Evolutionary conservation across 2,113 vertebrate genomes (phyloP), one percentile per base, ranked within the genome.

Genomic region (Mustelus asterias): DNA sequence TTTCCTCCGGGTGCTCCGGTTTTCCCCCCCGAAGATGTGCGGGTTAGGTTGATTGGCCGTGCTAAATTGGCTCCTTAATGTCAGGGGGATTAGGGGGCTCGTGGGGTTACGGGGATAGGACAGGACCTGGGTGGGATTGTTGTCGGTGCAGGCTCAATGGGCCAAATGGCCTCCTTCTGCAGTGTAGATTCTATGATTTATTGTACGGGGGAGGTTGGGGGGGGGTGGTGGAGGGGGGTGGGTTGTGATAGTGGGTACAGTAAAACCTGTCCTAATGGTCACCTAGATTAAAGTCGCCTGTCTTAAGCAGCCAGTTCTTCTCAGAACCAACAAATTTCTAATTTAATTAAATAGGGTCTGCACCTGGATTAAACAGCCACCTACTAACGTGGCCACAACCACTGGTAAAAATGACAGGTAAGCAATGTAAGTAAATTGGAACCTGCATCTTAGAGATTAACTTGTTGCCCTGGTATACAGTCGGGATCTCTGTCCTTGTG

Each of bases 331-430:
- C 94, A 95, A 69, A 72, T 95, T 95, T 95, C 94, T 95, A 95
- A 95, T 95, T 95, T 95, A 95, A 95, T 95, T 95, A 95, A 95
- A 95, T 95, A 95, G 94, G 94, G 69, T 95, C 94, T 33, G 69
- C 94, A 95, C 94, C 94, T 14, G 94, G 94, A 95, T 54, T 95
- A 95, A 95, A 72, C 94, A 95, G 69, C 94, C 94, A 95, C 67
- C 94, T 95, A 69, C 94, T 95, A 95, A 48, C 94, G 94, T 95
- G 94, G 94, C 94, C 94, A 70, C 94, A 95, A 54, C 94, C 94
- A 63, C 69, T 95, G 94, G 69, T 95, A 72, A 95, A 95, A 95
- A 95, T 95, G 94, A 95, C 94, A 95, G 94, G 94, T 95, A 95
- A 95, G 94, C 94, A 54, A 95, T 72, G 94, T 95, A 95, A 95